These are phyloP conservation scores for Sebastes hubbsi DNA, from an alignment of 2,797 vertebrate genomes.

Conservation along the genomic window DNA sequence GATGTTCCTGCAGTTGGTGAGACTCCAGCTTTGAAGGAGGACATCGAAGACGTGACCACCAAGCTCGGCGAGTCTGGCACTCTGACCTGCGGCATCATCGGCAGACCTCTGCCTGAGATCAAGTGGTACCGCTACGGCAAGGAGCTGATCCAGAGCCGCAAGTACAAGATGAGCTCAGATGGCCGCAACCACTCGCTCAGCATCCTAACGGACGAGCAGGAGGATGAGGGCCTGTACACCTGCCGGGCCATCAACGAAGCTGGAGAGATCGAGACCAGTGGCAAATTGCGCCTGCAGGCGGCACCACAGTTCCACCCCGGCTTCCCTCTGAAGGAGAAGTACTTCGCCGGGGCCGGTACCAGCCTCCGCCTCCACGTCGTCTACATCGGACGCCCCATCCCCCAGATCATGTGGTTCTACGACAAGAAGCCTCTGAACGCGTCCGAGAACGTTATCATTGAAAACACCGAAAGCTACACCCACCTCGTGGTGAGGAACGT, in stretches of 20 bases:
- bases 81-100: constrained; percentile 93
- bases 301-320: constrained; percentile 95
- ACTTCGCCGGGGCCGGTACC: constrained; percentile 90
- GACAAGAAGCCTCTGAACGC: constrained; percentile 93
- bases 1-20: constrained; percentile 88
- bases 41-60: constrained; percentile 91
- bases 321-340: constrained; percentile 97
- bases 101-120: constrained; percentile 97
- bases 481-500: constrained; percentile 97
- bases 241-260: constrained; percentile 94
- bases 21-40: constrained; percentile 90
- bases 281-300: constrained; percentile 93
- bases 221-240: constrained; percentile 97
- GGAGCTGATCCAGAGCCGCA: constrained; percentile 95
- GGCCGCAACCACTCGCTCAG: constrained; percentile 94
- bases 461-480: constrained; percentile 97
- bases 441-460: constrained; percentile 91
- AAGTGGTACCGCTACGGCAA: constrained; percentile 98
- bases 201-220: constrained; percentile 95
- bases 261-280: constrained; percentile 95
- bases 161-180: constrained; percentile 99
- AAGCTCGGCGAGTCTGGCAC: constrained; percentile 94
- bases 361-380: constrained; percentile 95
- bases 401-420: constrained; percentile 98
- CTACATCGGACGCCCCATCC: constrained; percentile 97